Percentiles rank a stretch among this genome's conserved stretches.
These are phyloP conservation scores for Fregetta grallaria DNA, from an alignment of 2,113 vertebrate species.

Conservation along the genomic window DNA sequence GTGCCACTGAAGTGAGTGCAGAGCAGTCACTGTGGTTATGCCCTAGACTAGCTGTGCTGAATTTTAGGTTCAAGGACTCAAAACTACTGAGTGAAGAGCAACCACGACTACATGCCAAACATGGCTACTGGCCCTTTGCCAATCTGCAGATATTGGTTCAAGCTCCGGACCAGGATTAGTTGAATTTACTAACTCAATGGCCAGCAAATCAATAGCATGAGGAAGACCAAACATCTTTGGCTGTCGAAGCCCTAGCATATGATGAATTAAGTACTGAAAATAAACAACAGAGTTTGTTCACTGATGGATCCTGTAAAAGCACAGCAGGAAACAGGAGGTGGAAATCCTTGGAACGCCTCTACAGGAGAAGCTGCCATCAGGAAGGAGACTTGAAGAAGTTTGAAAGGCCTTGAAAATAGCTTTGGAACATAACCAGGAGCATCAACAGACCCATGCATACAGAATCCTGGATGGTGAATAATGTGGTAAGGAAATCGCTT, in stretches of 20 bases:
- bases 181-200: not conserved
- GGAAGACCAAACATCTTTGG: not conserved
- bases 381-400: not conserved
- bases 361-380: not conserved
- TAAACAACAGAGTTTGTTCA: not conserved
- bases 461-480: not conserved
- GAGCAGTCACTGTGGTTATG: not conserved
- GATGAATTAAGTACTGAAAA: not conserved
- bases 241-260: not conserved
- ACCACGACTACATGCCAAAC: not conserved
- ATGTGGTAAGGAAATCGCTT: not conserved
- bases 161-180: not conserved
- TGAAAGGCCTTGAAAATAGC: not conserved
- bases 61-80: not conserved
- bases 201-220: not conserved
- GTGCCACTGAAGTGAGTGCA: not conserved
- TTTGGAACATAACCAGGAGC: not conserved
- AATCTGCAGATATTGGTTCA: not conserved
- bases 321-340: not conserved
- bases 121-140: not conserved
- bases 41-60: not conserved
- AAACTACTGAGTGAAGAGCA: not conserved
- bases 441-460: not conserved
- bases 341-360: not conserved
- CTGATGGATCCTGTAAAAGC: not conserved